Percentiles rank a stretch among this genome's conserved stretches.
Evolutionary conservation across 2,113 vertebrate genomes (phyloP).

Genomic region (Microcebus ravelobensis): DNA sequence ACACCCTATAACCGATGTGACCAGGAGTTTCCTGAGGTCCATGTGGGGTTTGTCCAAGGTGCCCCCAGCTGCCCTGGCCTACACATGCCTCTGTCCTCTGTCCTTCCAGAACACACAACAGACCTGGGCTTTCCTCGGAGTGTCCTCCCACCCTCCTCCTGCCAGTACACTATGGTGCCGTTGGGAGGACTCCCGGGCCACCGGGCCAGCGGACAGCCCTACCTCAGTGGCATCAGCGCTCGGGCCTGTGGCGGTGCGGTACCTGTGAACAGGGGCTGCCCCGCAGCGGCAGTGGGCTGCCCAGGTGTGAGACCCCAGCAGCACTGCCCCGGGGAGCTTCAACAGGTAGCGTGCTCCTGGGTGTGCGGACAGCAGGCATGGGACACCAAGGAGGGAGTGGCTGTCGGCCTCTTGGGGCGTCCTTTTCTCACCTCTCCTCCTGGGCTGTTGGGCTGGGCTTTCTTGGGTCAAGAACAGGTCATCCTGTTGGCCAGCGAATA

Average conservation of each 20-base stretch:
- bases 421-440: neutral
- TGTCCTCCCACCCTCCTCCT: constrained; percentile 89
- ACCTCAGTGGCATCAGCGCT: constrained; percentile 67
- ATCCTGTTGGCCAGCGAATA: fast-evolving
- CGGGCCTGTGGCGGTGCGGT: constrained; percentile 84
- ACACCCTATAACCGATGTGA: fast-evolving
- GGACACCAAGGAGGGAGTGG: fast-evolving
- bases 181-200: constrained; percentile 89
- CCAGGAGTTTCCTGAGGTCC: neutral
- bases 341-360: constrained; percentile 84
- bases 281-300: constrained; percentile 75
- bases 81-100: neutral
- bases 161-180: constrained; percentile 98
- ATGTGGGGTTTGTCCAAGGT: neutral
- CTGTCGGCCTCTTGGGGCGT: neutral
- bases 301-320: constrained; percentile 84
- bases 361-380: fast-evolving
- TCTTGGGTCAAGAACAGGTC: neutral
- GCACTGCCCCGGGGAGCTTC: constrained; percentile 84
- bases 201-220: constrained; percentile 86
- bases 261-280: constrained; percentile 78
- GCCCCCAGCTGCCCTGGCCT: neutral
- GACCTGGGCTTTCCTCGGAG: constrained; percentile 93
- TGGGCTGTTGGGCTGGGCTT: neutral
- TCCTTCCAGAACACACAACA: constrained; percentile 91